Evolutionary conservation across 1,140 invertebrate genomes (phyloP), one percentile per base, ranked within the genome.

Genomic region (Drosophila kepulauana): DNA sequence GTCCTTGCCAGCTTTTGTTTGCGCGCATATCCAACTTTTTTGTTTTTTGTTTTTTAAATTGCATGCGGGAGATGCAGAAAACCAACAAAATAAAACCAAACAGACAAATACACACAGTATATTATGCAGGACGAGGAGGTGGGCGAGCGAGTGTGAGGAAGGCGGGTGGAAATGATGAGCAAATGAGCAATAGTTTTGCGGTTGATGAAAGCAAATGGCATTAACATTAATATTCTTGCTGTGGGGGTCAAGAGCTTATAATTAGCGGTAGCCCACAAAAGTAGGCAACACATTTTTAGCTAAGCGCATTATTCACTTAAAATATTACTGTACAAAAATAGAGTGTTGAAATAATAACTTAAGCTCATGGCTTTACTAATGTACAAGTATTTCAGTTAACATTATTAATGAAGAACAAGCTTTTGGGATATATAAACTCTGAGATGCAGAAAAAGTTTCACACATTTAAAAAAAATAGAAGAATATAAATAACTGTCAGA

Each of bases 51-150:
- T 25, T 25, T 63, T 35, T 6, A 46, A 56, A 35, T 54, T 54
- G 49, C 63, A 67, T 59, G 70, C 70, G 20, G 56, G 13, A 20
- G 30, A 41, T 35, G 45, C 15, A 48, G 15, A 13, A 28, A 7
- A 25, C 20, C 20, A 25, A 25, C 20, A 25, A 25, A 25, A 25
- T 25, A 25, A 25, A 25, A 25, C 20, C 20, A 25, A 6, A 30
- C 13, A 54, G 11, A 52, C n/a, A 30, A 30, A 25, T 25, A 25
- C 20, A 25, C 20, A 25, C 20, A 25, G 20, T 25, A 25, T 25
- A 25, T 25, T 1, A 13, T 5, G 11, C 3, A 8, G 5, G 5
- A 3, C 16, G 5, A 13, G 10, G 33, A 1, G 62, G 10, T 8
- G 20, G 3, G 16, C n/a, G 8, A 11, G 25, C 8, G 16, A 51